These are phyloP conservation scores for Linyphia triangularis DNA, from an alignment of 2,888 invertebrate genomes.

Conservation along the genomic window DNA sequence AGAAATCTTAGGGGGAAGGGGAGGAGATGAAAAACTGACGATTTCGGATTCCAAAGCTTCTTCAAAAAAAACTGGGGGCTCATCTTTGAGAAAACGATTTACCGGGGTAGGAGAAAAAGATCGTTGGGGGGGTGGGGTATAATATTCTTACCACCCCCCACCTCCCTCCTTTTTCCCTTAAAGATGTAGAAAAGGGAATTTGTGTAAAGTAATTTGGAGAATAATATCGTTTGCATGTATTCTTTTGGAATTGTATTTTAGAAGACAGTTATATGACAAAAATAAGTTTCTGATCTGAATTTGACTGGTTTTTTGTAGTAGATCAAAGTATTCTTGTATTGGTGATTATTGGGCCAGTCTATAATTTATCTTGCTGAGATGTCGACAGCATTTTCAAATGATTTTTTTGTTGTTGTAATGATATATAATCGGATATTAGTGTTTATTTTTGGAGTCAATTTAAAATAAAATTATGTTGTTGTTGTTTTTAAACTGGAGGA, in stretches of 20 bases:
- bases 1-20: not conserved
- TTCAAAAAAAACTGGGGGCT: not conserved
- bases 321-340: not conserved
- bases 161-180: not conserved
- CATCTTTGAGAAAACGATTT: slow-evolving; percentile 53
- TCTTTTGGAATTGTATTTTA: slow-evolving; percentile 27
- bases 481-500: too few relatives aligned
- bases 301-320: not conserved
- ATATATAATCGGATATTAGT: too few relatives aligned
- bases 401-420: not conserved
- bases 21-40: not conserved
- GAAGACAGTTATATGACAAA: not conserved
- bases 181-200: not conserved
- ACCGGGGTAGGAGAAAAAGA: slow-evolving; percentile 5
- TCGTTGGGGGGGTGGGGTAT: not conserved
- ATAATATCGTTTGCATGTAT: slow-evolving; percentile 54
- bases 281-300: not conserved
- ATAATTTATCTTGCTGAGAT: too few relatives aligned
- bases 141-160: not conserved
- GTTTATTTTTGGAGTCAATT: too few relatives aligned
- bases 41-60: not conserved
- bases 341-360: not conserved
- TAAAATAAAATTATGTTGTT: too few relatives aligned
- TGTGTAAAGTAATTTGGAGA: slow-evolving; percentile 20
- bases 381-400: not conserved